Percentiles rank a stretch among this genome's conserved stretches.
phyloP scores from a whole-genome alignment of 2,113 vertebrate genomes.

The Coturnix japonica region DNA sequence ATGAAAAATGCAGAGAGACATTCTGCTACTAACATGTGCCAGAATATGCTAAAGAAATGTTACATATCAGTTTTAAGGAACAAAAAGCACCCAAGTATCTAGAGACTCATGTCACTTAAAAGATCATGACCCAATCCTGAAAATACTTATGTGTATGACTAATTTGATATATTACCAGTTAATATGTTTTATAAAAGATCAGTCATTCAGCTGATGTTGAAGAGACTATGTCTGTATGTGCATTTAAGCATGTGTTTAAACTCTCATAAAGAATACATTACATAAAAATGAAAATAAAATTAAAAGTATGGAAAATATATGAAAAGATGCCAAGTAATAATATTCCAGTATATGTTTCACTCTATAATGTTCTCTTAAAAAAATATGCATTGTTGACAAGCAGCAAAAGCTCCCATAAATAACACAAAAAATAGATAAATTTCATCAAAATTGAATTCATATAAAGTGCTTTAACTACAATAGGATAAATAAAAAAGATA shows the following conservation, averaged over 20 bases:
- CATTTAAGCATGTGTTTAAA: not conserved
- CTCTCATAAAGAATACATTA: not conserved
- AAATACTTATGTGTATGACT: not conserved
- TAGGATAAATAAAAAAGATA: not conserved
- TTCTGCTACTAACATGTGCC: not conserved
- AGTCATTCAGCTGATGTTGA: not conserved
- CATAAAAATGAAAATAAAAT: not conserved
- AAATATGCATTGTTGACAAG: not conserved
- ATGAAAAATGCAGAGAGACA: constrained; percentile 16
- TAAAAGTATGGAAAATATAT: not conserved
- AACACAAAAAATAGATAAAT: not conserved
- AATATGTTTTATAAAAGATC: not conserved
- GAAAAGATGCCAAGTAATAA: not conserved
- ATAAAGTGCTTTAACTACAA: not conserved
- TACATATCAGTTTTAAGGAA: not conserved
- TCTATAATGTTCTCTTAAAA: not conserved
- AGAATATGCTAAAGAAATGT: not conserved
- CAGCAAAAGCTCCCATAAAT: not conserved
- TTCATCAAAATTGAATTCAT: not conserved
- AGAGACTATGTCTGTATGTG: not conserved
- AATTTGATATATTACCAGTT: not conserved
- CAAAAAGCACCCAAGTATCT: not conserved
- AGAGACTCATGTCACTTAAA: not conserved
- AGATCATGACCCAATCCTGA: not conserved
- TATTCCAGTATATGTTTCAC: not conserved